These are phyloP conservation scores for Pasiphila rectangulata DNA, from an alignment of 2,888 invertebrate species.

Conservation along the genomic window DNA sequence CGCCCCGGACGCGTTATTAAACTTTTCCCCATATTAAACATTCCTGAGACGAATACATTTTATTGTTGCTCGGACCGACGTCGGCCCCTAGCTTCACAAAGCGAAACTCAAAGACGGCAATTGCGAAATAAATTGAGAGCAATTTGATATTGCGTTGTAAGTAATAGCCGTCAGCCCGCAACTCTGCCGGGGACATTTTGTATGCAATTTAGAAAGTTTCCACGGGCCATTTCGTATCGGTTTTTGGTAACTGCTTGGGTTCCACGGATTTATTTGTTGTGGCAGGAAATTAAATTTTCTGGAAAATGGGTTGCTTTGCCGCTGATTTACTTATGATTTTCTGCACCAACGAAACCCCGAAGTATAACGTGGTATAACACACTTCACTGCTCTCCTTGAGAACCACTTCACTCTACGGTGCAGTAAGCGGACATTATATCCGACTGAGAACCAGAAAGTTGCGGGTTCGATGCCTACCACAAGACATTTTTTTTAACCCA, in stretches of 20 bases:
- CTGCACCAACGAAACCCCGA: too few species aligned
- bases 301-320: constrained; percentile 8
- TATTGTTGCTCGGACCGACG: constrained; percentile 81
- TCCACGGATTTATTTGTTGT: constrained; percentile 41
- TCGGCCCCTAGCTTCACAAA: constrained; percentile 80
- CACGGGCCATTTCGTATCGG: constrained; percentile 62
- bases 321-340: too few species aligned
- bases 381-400: too few species aligned
- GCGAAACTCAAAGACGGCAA: constrained; percentile 82
- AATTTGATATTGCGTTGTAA: constrained; percentile 81
- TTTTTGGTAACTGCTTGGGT: constrained; percentile 40
- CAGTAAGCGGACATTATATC: too few species aligned
- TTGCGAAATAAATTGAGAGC: constrained; percentile 82
- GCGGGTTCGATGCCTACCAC: too few species aligned
- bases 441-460: too few species aligned
- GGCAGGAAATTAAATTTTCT: constrained; percentile 31
- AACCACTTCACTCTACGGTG: too few species aligned
- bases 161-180: constrained; percentile 77
- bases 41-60: constrained; percentile 82
- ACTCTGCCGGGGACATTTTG: constrained; percentile 70
- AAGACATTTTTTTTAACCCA: too few species aligned
- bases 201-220: constrained; percentile 67
- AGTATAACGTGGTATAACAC: too few species aligned
- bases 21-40: constrained; percentile 83
- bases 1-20: constrained; percentile 79